Percentiles rank a stretch among this genome's conserved stretches.
These are phyloP conservation scores for Novumbra hubbsi DNA, from an alignment of 2,797 vertebrate genomes.

Conservation along the genomic window DNA sequence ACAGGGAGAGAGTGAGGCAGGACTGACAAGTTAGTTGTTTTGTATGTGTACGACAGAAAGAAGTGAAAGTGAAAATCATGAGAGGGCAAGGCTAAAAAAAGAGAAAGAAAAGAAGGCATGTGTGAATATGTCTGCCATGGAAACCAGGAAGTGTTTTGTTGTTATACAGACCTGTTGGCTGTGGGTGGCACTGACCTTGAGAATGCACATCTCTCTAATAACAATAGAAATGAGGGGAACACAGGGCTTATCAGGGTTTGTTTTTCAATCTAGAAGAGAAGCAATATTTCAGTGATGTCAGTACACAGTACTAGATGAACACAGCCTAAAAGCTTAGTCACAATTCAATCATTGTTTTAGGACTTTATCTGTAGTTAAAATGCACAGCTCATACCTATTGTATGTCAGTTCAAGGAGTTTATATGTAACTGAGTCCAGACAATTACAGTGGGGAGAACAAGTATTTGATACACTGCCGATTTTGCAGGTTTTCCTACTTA, in stretches of 20 bases:
- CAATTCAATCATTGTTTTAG: not conserved
- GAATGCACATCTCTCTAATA: slow-evolving; percentile 39
- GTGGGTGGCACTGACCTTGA: not conserved
- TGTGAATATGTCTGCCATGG: slow-evolving; percentile 8
- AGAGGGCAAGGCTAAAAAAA: not conserved
- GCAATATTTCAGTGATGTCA: not conserved
- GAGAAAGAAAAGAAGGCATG: not conserved
- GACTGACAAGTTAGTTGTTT: not conserved
- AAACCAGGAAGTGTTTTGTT: slow-evolving; percentile 10
- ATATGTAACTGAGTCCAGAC: no score
- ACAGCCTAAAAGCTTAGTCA: not conserved
- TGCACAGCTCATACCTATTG: not conserved
- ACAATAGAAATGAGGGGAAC: slow-evolving; percentile 37
- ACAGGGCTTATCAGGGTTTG: slow-evolving; percentile 36
- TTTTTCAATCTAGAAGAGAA: not conserved
- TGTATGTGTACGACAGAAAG: not conserved
- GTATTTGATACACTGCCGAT: no score
- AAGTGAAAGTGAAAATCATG: not conserved
- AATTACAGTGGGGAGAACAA: no score
- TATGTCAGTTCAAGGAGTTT: not conserved
- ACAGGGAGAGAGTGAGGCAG: not conserved
- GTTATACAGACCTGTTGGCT: slow-evolving; percentile 8
- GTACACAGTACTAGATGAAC: not conserved
- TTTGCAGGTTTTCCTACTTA: no score
- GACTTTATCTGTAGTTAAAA: not conserved